Percentiles rank a stretch among this genome's conserved stretches.
These are phyloP conservation scores for Acronicta aceris DNA, from an alignment of 2,888 invertebrate genomes.

Conservation along the genomic window DNA sequence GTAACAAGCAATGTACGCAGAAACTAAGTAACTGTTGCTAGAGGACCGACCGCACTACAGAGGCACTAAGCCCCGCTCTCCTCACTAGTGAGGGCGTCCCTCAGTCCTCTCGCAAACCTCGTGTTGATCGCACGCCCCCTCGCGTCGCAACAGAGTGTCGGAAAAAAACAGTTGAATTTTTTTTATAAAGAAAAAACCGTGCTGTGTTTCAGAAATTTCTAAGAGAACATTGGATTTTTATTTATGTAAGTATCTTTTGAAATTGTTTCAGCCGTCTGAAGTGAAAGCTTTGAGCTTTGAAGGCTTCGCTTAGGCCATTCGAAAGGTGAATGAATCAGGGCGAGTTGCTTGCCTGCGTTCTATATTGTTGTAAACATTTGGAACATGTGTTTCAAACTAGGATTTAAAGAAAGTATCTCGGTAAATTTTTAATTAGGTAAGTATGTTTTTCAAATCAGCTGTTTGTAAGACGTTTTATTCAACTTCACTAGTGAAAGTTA, in stretches of 20 bases:
- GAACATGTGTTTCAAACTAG: conserved; percentile 39
- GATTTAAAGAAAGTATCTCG: background rate
- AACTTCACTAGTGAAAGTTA: background rate
- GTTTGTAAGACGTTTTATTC: background rate
- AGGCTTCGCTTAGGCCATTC: conserved; percentile 57
- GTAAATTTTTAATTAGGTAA: background rate
- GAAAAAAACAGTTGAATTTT: conserved; percentile 71
- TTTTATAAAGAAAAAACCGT: conserved; percentile 78
- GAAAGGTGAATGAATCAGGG: conserved; percentile 72
- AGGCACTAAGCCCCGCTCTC: conserved; percentile 77
- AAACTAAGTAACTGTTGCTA: conserved; percentile 70
- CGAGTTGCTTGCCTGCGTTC: conserved; percentile 56
- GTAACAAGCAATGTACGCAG: conserved; percentile 67
- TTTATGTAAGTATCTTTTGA: conserved; percentile 74
- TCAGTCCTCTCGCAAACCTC: conserved; percentile 80
- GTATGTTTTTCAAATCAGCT: background rate
- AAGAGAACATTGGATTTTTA: conserved; percentile 76
- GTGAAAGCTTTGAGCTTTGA: conserved; percentile 71
- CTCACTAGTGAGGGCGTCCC: conserved; percentile 72
- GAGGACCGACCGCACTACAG: conserved; percentile 60
- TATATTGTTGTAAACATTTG: conserved; percentile 55
- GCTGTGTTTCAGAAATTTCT: conserved; percentile 76
- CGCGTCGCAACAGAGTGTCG: conserved; percentile 67
- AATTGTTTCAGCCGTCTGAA: conserved; percentile 49
- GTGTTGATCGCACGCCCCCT: conserved; percentile 64